A percentile compares a stretch with the other conserved stretches of the same genome.
These are phyloP conservation scores for Nesometra sesokonis DNA, from an alignment of 35 echinoderm and acorn worm species.

Conservation along the genomic window DNA sequence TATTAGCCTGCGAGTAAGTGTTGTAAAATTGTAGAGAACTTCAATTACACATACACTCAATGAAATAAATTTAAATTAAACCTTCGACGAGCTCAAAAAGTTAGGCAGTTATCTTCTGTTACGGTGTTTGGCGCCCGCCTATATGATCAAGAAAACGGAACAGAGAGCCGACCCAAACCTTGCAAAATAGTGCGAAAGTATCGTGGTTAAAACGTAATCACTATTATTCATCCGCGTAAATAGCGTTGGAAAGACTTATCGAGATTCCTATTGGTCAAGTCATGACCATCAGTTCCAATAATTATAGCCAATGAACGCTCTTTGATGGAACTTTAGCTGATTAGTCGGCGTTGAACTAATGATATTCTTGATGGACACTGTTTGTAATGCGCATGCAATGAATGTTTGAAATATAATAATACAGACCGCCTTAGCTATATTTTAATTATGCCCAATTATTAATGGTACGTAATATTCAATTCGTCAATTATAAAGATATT, in stretches of 20 bases:
- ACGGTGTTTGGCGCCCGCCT: not conserved
- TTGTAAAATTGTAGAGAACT: too few relatives aligned
- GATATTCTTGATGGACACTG: not conserved
- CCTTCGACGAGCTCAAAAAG: too few relatives aligned
- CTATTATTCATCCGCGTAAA: not conserved
- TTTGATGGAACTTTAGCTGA: not conserved
- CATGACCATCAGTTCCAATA: not conserved
- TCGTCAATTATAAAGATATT: too few relatives aligned
- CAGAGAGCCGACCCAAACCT: not conserved
- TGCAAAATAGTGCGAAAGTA: not conserved
- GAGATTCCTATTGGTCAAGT: not conserved
- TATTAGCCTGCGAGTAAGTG: too few relatives aligned
- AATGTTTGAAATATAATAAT: not conserved
- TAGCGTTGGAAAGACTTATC: not conserved
- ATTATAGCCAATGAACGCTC: not conserved
- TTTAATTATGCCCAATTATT: not conserved
- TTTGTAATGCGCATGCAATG: not conserved
- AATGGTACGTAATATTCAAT: too few relatives aligned
- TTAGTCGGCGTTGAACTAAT: not conserved
- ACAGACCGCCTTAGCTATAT: not conserved
- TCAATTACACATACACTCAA: too few relatives aligned
- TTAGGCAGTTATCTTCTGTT: not conserved
- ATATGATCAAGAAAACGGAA: not conserved
- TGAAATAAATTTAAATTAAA: too few relatives aligned
- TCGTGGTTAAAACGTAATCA: not conserved